phyloP scores from a whole-genome alignment of 2,888 invertebrate genomes.

The Copidosoma aretas region DNA sequence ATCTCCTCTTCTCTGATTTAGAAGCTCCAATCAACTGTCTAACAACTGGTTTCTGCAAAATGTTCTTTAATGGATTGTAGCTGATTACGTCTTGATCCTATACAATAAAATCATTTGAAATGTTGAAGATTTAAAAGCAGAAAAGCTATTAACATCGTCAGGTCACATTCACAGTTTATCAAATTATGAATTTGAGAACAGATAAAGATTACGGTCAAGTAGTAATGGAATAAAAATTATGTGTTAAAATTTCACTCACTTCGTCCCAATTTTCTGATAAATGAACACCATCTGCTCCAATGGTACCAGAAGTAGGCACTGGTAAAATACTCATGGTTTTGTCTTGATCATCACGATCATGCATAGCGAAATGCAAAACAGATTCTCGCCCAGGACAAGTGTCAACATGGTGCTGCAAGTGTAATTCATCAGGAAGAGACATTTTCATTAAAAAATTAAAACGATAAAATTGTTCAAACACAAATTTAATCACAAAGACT shows the following conservation, averaged over 20 bases:
- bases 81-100: slow-evolving; percentile 39
- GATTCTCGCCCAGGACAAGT: slow-evolving; percentile 25
- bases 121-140: background rate
- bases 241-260: slow-evolving; percentile 25
- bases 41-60: slow-evolving; percentile 34
- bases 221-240: background rate
- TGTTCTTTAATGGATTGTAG: slow-evolving; percentile 43
- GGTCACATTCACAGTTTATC: too few species aligned
- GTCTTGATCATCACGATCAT: background rate
- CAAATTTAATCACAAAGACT: slow-evolving; percentile 7
- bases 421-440: background rate
- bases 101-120: background rate
- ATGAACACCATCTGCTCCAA: background rate
- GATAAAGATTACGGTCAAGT: background rate
- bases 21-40: slow-evolving; percentile 36
- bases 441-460: too few species aligned
- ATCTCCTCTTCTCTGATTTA: slow-evolving; percentile 43
- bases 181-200: background rate
- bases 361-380: slow-evolving; percentile 23
- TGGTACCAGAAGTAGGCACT: background rate
- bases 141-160: background rate
- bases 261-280: slow-evolving; percentile 41
- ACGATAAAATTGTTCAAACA: background rate
- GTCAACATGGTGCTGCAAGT: slow-evolving; percentile 27
- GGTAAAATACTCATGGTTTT: background rate